Evolutionary conservation across 2,113 vertebrate genomes (phyloP).

Genomic region (Tychaedon coryphoeus): DNA sequence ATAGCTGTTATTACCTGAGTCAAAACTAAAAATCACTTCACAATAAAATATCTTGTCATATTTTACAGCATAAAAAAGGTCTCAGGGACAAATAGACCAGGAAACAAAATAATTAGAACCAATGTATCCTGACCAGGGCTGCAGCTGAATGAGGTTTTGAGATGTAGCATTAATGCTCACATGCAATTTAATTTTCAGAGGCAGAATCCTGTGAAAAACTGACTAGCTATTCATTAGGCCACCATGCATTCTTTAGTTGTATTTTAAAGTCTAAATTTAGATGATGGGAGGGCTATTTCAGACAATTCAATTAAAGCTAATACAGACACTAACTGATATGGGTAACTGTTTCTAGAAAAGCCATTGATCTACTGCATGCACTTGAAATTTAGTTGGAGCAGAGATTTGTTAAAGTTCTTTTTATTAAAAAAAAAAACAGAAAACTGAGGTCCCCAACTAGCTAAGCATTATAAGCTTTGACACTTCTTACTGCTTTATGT

Average conservation of each 20-base stretch:
- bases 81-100: neutral
- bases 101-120: neutral
- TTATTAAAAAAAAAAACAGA: neutral
- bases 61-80: neutral
- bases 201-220: neutral
- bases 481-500: neutral
- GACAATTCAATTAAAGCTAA: neutral
- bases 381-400: neutral
- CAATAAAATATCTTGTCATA: neutral
- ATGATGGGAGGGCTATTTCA: neutral
- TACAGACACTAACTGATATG: neutral
- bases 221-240: neutral
- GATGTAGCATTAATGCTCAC: neutral
- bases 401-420: neutral
- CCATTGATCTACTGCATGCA: neutral
- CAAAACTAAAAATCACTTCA: neutral
- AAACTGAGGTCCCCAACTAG: neutral
- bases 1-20: neutral
- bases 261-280: slow-evolving; percentile 4
- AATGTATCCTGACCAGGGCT: neutral
- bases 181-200: slow-evolving; percentile 12
- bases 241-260: neutral
- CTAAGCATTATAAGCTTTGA: neutral
- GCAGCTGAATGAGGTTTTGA: neutral
- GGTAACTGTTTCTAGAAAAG: neutral